These are phyloP conservation scores for Chloromyia formosa DNA, from an alignment of 2,888 invertebrate genomes.

Conservation along the genomic window DNA sequence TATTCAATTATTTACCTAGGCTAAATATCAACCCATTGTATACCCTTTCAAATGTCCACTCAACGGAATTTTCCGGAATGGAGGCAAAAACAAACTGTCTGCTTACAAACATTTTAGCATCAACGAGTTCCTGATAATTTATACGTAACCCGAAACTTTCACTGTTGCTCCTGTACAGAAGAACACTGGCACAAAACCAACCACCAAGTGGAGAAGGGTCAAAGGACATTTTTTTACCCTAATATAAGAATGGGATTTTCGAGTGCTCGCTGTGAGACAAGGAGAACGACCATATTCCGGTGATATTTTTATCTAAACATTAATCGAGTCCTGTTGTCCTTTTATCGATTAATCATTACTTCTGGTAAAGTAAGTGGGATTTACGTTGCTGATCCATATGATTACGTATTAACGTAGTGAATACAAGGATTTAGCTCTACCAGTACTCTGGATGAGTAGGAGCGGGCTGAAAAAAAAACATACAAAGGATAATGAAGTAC, in stretches of 20 bases:
- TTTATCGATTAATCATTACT: slow-evolving; percentile 48
- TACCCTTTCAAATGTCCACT: too few species aligned
- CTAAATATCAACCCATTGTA: too few species aligned
- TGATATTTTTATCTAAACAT: slow-evolving; percentile 44
- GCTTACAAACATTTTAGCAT: not conserved
- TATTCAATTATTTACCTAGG: too few species aligned
- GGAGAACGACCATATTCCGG: too few species aligned
- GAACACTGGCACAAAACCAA: not conserved
- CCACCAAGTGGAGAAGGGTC: too few species aligned
- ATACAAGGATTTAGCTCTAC: too few species aligned
- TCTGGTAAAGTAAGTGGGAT: slow-evolving; percentile 46
- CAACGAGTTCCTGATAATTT: slow-evolving; percentile 15
- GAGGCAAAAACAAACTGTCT: not conserved
- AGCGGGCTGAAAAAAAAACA: too few species aligned
- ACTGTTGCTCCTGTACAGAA: not conserved
- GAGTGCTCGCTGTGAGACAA: too few species aligned
- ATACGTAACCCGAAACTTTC: slow-evolving; percentile 16
- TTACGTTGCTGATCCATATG: slow-evolving; percentile 30
- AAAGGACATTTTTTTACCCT: too few species aligned
- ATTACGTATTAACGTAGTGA: slow-evolving; percentile 19
- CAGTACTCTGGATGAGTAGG: too few species aligned
- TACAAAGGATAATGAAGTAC: too few species aligned
- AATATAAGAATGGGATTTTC: too few species aligned
- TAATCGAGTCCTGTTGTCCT: slow-evolving; percentile 46
- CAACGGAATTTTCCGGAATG: not conserved